Base-by-base conservation (phyloP, 1,140 invertebrate species). In the Fopius arisanus region DNA sequence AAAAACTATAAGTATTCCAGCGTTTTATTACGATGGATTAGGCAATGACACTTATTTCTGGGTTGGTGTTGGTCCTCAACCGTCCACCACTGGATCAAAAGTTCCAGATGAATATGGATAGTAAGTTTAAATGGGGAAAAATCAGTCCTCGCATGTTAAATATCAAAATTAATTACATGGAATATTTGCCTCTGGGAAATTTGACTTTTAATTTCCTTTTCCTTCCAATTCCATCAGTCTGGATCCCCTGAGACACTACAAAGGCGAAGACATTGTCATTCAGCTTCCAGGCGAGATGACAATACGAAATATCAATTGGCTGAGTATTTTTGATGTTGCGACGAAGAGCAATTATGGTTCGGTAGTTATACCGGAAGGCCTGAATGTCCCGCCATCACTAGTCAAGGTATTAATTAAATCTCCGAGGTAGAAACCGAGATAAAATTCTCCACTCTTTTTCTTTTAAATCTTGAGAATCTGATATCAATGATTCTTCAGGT, bases 81-180 rank as follows among this genome's bases (percentile, higher is more conserved):
- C 96, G 0, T 93, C 93, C 3, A 90, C 91, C 9, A 93, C 94
- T 76, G 96, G 96, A 0, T 89, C 85, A 33, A 94, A 94, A 89
- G 92, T 97, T 72, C 95, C 96, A 1, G 95, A 97, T 87, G 96
- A 98, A 88, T 92, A 93, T 78, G 96, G 96, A 91, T 97, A 96
- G 95, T 97, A 88, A 94, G 95, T 92, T 74, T 9, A 2, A 63
- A 51, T 75, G 6, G 23, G 54, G 37, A n/a, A 4, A 26, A 12
- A 40, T 33, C 10, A 48, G 19, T 31, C 21, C 16, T 23, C 59
- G 26, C 7, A 26, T 4, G 23, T 69, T 31, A 66, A 51, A 41
- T 2, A 26, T 54, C 6, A 19, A 40, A 43, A 48, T n/a, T 68
- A 26, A 72, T 28, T 63, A 69, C 70, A 48, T 41, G 12, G 29